Percentiles rank a stretch among this genome's conserved stretches.
Evolutionary conservation across 2,888 invertebrate genomes (phyloP).

Genomic region (Drosophila koepferae): DNA sequence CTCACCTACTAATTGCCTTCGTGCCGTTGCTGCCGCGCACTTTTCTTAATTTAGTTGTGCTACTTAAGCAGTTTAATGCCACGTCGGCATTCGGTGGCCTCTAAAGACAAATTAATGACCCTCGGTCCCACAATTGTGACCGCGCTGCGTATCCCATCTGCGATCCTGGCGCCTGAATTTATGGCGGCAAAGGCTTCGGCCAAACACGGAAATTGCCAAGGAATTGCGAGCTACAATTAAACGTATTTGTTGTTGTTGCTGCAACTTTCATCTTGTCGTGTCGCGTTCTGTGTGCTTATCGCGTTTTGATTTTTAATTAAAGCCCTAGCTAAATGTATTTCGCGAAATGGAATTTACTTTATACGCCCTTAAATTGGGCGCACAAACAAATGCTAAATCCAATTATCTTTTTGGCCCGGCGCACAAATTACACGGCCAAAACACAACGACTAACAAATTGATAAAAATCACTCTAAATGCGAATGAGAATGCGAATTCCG

Average conservation of each 20-base stretch:
- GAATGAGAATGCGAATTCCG: constrained; percentile 1
- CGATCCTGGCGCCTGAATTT: constrained; percentile 60
- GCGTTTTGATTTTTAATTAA: constrained; percentile 78
- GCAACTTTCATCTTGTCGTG: constrained; percentile 58
- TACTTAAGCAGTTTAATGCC: constrained; percentile 76
- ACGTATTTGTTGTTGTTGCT: constrained; percentile 28
- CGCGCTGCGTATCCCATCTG: constrained; percentile 54
- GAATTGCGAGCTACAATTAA: constrained; percentile 43
- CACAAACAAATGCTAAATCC: constrained; percentile 60
- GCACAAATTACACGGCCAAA: constrained; percentile 53
- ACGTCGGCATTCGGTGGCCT: constrained; percentile 41
- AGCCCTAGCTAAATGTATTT: constrained; percentile 62
- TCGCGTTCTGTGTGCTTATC: constrained; percentile 63
- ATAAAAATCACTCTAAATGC: constrained; percentile 65
- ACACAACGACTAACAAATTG: constrained; percentile 49
- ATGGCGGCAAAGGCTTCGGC: constrained; percentile 64
- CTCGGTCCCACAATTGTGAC: constrained; percentile 49
- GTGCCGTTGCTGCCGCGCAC: constrained; percentile 7
- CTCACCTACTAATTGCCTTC: constrained; percentile 57
- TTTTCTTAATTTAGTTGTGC: constrained; percentile 77
- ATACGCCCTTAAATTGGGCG: constrained; percentile 63
- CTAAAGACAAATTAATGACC: constrained; percentile 77
- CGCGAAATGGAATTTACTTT: constrained; percentile 66
- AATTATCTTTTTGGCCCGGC: constrained; percentile 55
- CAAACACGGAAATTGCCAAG: constrained; percentile 66